These are phyloP conservation scores for Ictalurus furcatus DNA, from an alignment of 2,113 vertebrate genomes.

Conservation along the genomic window DNA sequence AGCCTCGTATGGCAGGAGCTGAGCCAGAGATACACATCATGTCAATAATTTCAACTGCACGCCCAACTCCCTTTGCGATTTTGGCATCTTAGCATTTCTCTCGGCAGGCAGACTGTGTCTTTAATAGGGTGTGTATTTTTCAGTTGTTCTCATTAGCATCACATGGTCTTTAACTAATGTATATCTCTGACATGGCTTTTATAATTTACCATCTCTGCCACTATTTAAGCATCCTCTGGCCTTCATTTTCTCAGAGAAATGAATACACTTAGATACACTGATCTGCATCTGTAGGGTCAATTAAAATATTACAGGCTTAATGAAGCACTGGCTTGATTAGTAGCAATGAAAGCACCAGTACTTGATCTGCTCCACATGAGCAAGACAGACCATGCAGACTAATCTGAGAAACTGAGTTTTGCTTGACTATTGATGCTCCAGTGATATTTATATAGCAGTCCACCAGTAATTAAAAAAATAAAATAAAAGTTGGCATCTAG, in stretches of 20 bases:
- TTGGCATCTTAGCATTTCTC: conserved; percentile 26
- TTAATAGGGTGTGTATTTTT: conserved; percentile 61
- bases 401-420: background rate
- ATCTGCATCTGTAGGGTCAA: conserved; percentile 68
- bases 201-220: conserved; percentile 66
- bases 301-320: conserved; percentile 69
- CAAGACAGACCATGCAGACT: conserved; percentile 4
- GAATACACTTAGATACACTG: conserved; percentile 46
- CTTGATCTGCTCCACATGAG: background rate
- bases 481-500: background rate
- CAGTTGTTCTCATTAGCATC: conserved; percentile 65
- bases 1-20: conserved; percentile 49
- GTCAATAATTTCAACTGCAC: conserved; percentile 56
- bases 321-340: conserved; percentile 63
- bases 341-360: conserved; percentile 53
- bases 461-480: background rate
- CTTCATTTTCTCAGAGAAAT: conserved; percentile 55
- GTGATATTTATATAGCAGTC: background rate
- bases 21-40: conserved; percentile 52
- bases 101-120: conserved; percentile 50
- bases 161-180: conserved; percentile 55
- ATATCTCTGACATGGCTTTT: conserved; percentile 62
- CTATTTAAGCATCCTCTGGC: conserved; percentile 63
- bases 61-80: background rate
- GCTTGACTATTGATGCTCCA: background rate